A percentile compares a stretch with the other conserved stretches of the same genome.
Evolutionary conservation across 1,140 invertebrate genomes (phyloP).

Genomic region (Ephestia elutella): DNA sequence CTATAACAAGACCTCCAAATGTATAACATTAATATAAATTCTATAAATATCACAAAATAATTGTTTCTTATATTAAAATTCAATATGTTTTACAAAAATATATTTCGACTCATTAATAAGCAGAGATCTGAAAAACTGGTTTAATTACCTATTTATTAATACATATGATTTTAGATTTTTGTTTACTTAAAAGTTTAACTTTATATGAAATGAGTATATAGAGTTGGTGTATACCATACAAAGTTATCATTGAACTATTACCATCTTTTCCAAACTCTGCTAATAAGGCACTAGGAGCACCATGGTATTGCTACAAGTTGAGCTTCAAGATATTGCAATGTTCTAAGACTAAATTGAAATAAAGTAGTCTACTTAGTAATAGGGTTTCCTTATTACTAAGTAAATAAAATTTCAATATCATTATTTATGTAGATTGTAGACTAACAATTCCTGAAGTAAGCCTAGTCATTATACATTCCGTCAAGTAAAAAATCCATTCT

Average conservation of each 20-base stretch:
- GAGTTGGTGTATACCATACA: too few relatives aligned
- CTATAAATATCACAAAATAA: background rate
- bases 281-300: slow-evolving; percentile 3
- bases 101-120: background rate
- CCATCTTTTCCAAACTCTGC: background rate
- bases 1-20: background rate
- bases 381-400: too few relatives aligned
- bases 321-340: background rate
- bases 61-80: background rate
- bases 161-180: too few relatives aligned
- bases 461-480: slow-evolving; percentile 86
- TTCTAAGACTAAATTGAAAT: background rate
- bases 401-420: too few relatives aligned
- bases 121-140: slow-evolving; percentile 1
- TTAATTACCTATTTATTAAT: too few relatives aligned
- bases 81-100: background rate
- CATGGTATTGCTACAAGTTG: background rate
- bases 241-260: background rate
- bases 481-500: slow-evolving; percentile 87
- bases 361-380: too few relatives aligned
- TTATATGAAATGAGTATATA: too few relatives aligned
- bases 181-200: too few relatives aligned
- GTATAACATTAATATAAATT: background rate
- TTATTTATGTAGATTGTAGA: too few relatives aligned
- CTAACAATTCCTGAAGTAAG: background rate